Base-by-base conservation (phyloP, 2,113 vertebrate species). In the Zosterops pallidus region DNA sequence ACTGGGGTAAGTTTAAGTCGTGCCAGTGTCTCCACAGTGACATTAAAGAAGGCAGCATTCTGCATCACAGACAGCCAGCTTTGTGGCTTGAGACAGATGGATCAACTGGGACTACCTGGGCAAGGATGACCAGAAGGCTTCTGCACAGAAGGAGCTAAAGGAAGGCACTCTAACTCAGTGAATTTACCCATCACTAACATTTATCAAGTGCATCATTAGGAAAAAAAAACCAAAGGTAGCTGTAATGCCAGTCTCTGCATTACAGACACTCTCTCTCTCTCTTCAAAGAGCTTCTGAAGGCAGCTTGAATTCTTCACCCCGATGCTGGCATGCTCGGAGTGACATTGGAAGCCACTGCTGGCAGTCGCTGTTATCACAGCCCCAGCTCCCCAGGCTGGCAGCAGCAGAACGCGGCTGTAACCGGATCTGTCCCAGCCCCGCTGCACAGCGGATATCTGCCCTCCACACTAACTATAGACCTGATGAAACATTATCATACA, bases 401-500 rank as follows among this genome's bases (percentile, higher is more conserved):
- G 96, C 67, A 52, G 86, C 84, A 7, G 55, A 88, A 31, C 7
- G 5, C 12, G 33, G 77, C 76, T 80, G 74, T 68, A 80, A 72
- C 80, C 0, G 64, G 42, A 41, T 68, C 84, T 84, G 91, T 47
- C 85, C 84, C 91, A 60, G 17, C 69, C 22, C 85, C 31, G 5
- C 87, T 47, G 41, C 2, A 9, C 87, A 14, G 77, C 4, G 2
- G 70, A 47, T 83, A 86, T 86, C 96, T 88, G 89, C 86, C 86
- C 91, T 65, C 29, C 39, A 41, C 42, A 18, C 94, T 35, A 56
- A 79, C 86, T 85, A 56, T 23, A 94, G 89, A 86, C 89, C 29
- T 86, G 94, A 86, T 97, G 97, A 96, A 97, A 97, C 91, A 79
- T 94, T 94, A 97, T 97, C 97, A 94, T 83, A 96, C 94, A 90